Evolutionary conservation across 2,888 invertebrate species (phyloP), one percentile per base, ranked within the genome.

Genomic region (Pollenia labialis): DNA sequence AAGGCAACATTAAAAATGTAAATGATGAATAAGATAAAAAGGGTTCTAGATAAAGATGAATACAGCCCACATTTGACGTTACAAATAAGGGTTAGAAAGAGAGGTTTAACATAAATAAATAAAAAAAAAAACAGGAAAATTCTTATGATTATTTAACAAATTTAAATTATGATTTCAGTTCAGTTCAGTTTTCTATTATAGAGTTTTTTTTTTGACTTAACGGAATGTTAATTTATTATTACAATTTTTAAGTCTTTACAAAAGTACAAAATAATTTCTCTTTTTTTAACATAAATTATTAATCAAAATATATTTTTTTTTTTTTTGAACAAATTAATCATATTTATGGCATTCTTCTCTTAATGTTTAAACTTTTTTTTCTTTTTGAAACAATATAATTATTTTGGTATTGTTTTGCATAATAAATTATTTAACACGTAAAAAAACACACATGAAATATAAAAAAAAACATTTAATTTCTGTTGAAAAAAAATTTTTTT

Each of bases 391-490:
- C 50, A 52, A 62, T 46, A 69, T 69, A 44, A 60, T 76, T 82
- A 56, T 60, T 42, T 69, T 66, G 44, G n/a, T 6, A 71, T 62
- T 68, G 69, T 81, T 85, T 85, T 81, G 85, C 72, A 76, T 76
- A 81, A 81, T 76, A 81, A 81, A 85, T 84, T 84, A 75, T 68
- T 68, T 46, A 68, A 85, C 74, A 79, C 60, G 68, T 68, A 79
- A 76, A 68, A 23, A 54, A 75, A 82, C 68, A 76, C 60, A 82
- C 58, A 75, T 58, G 18, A 69, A 44, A 80, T 74, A 74, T 44
- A 74, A 79, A 32, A 32, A 32, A 32, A 4, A 84, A 85, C 84
- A 85, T 85, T 84, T 74, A 84, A 60, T 54, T 79, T 83, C 58
- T 66, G 12, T 68, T 60, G 62, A 16, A 44, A 14, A 62, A 44